Evolutionary conservation across 2,113 vertebrate genomes (phyloP), one percentile per base, ranked within the genome.

Genomic region (Ginglymostoma cirratum): DNA sequence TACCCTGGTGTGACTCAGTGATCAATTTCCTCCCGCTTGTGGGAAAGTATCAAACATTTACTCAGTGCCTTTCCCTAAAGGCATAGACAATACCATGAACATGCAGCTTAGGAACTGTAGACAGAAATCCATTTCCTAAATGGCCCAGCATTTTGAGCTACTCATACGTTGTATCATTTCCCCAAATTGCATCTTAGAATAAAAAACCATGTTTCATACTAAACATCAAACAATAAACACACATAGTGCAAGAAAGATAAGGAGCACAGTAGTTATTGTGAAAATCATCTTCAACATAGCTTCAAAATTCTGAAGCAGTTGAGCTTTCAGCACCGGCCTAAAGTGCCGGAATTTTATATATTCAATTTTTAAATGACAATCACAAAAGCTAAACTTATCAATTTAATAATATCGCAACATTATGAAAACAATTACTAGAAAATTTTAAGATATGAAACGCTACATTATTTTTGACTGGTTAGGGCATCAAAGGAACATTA

Each of bases 11-110:
- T 93, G 89, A 93, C 89, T 38, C 89, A 66, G 89, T 38, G 65
- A 67, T 19, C 7, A 7, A 93, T 93, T 93, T 93, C 89, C 89
- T 66, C 34, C 65, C 19, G n/a, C 61, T 67, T 93, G 89, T 93
- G 89, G 89, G 89, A 93, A 93, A 93, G n/a, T 67, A 66, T 93
- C 89, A 65, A 66, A 93, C 19, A 34, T n/a, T 93, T 66, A 93
- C 61, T 93, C 34, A 92, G 30, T 65, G 34, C 89, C 89, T 92
- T 92, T 61, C 87, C 55, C 55, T 92, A 61, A 65, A 48, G 45
- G 45, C 45, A 87, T 15, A 66, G 61, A 5, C n/a, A n/a, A 67
- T 66, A 93, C 55, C 34, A 65, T 55, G 55, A 89, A 65, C 27
- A 42, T 66, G 61, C 5, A 21, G 14, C 34, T 10, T 66, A 15